Conservation (phyloP, 92 coral and sea anemone species). For the Zoanthus gigantus region DNA sequence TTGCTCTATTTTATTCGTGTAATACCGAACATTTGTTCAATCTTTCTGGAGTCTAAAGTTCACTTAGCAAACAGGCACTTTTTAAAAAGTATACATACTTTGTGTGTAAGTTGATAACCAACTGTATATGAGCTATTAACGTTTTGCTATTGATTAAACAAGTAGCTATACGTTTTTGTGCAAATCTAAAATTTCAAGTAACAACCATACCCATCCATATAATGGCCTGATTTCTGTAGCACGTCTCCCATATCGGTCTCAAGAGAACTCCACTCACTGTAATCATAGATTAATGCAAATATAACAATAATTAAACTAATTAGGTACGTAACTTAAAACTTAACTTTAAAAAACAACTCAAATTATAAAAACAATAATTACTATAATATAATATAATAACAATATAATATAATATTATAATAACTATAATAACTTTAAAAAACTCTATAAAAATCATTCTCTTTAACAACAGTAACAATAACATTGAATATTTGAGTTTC, state of each 20-base stretch:
- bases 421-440: not conserved
- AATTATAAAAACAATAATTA: not conserved
- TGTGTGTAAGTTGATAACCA: too few relatives aligned
- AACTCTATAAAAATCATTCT: too few relatives aligned
- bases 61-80: too few relatives aligned
- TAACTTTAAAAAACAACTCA: not conserved
- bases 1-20: too few relatives aligned
- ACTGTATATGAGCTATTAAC: too few relatives aligned
- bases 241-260: constrained; percentile 97
- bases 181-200: not conserved
- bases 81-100: too few relatives aligned
- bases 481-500: too few relatives aligned
- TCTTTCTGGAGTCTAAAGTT: too few relatives aligned
- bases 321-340: not conserved
- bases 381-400: not conserved
- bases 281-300: not conserved
- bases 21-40: too few relatives aligned
- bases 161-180: not conserved
- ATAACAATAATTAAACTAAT: too few relatives aligned
- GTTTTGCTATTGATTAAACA: not conserved
- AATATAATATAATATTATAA: not conserved
- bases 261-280: constrained; percentile 94
- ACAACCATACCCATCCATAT: constrained; percentile 87
- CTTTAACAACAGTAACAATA: too few relatives aligned
- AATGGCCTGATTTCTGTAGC: constrained; percentile 96